A percentile compares a stretch with the other conserved stretches of the same genome.
Evolutionary conservation across 30 jellyfish, hydroid and myxozoan species (phyloP).

Genomic region (Mastigias papua): DNA sequence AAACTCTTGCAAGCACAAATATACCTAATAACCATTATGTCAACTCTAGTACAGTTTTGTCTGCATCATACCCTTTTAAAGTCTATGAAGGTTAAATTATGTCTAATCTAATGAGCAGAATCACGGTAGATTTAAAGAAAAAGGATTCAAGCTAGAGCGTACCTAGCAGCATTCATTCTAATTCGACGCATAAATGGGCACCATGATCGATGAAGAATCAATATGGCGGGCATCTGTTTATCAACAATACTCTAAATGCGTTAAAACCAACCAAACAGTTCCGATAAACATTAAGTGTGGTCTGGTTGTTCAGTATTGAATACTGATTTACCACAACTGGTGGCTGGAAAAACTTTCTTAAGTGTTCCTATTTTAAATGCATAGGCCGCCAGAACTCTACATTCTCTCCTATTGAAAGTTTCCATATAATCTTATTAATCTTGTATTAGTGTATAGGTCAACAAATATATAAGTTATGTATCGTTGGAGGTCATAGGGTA

Average conservation of each 20-base stretch:
- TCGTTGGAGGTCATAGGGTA: not conserved
- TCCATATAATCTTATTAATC: slow-evolving; percentile 4
- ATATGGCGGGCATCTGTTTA: not conserved
- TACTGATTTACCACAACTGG: not conserved
- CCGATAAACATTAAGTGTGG: not conserved
- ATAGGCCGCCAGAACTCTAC: not conserved
- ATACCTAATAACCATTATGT: too few species aligned
- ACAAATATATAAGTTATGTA: not conserved
- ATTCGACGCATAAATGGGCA: not conserved
- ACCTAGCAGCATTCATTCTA: not conserved
- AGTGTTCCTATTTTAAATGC: not conserved
- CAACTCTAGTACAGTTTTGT: too few species aligned
- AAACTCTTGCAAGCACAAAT: too few species aligned
- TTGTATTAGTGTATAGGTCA: not conserved
- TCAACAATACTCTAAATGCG: not conserved
- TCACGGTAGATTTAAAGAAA: too few species aligned
- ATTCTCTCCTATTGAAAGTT: not conserved
- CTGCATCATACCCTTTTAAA: too few species aligned
- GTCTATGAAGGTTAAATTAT: too few species aligned
- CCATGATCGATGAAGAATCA: not conserved
- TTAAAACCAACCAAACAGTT: not conserved
- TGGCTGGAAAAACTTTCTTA: not conserved
- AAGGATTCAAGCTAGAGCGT: not conserved
- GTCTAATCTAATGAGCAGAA: too few species aligned
- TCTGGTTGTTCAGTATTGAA: not conserved